Base-by-base conservation (phyloP, 2,113 vertebrate species). In the Tetrao urogallus region DNA sequence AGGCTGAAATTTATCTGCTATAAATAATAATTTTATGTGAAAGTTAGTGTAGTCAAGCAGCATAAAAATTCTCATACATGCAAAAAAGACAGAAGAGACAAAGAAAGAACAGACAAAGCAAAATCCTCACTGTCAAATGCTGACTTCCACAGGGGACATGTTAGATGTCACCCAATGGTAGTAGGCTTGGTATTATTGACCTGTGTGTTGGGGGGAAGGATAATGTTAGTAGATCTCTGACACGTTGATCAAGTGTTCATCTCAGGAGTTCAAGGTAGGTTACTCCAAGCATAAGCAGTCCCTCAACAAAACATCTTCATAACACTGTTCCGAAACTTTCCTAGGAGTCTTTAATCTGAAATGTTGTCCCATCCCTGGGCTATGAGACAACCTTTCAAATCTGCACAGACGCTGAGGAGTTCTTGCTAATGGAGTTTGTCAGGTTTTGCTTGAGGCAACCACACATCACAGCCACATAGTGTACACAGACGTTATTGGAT, bases 201-300 rank as follows among this genome's bases (percentile, higher is more conserved):
- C 90, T 63, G 36, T 36, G 60, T 9, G 5, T 17, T 10, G 22
- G 24, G 34, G 60, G 15, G 14, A 28, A 65, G 14, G 3, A 3
- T 2, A 4, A 1, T 28, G 47, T 43, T 38, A 7, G 10, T 20
- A 4, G 5, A 28, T 75, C 15, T 78, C 52, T 75, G 20, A 25
- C 7, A 9, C 0, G 0, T 10, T n/a, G 5, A 42, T 24, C 45
- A 28, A 80, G 7, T 13, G 16, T 16, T 22, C 15, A 61, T 6
- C 30, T 80, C 34, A 52, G n/a, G 27, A 78, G 27, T 38, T 66
- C 27, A 30, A n/a, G 3, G 48, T 19, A 36, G n/a, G 30, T 22
- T 70, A 6, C 36, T 36, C 48, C 63, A 70, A 10, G 6, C 7
- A 2, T 18, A 36, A 70, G 7, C n/a, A 57, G 50, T 45, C 4